These are phyloP conservation scores for Tragelaphus buxtoni DNA, from an alignment of 2,113 vertebrate species.

Conservation along the genomic window DNA sequence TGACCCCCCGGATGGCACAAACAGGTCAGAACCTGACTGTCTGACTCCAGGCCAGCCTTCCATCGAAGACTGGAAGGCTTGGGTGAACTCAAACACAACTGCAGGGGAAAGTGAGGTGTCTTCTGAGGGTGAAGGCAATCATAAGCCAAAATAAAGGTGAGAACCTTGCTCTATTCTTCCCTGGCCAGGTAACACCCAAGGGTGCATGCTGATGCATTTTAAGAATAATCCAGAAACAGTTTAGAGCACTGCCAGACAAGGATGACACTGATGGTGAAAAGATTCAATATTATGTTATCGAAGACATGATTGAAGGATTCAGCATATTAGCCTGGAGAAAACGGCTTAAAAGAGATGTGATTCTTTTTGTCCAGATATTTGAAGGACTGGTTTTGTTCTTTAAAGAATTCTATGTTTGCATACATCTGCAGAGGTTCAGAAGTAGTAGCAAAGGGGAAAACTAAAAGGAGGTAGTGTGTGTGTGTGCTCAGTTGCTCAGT, in stretches of 20 bases:
- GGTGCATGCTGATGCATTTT: background rate
- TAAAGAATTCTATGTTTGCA: background rate
- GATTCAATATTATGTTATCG: background rate
- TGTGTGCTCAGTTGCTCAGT: background rate
- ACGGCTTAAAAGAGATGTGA: background rate
- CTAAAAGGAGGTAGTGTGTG: background rate
- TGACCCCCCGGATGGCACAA: too few relatives aligned
- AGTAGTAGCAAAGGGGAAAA: background rate
- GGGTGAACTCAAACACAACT: background rate
- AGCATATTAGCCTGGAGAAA: background rate
- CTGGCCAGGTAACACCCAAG: background rate
- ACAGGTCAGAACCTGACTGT: background rate
- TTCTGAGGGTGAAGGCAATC: background rate
- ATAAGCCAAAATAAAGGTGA: background rate
- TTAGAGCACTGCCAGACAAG: background rate
- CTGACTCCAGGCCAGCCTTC: background rate
- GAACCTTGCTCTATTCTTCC: background rate
- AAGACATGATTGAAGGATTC: background rate
- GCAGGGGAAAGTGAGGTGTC: background rate
- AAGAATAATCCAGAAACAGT: background rate
- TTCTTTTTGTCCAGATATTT: background rate
- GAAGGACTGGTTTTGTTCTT: background rate
- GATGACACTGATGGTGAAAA: background rate
- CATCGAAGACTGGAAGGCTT: background rate
- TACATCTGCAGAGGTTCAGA: background rate